Conservation (phyloP, 2,797 vertebrate genomes). For the Dicrostonyx torquatus region DNA sequence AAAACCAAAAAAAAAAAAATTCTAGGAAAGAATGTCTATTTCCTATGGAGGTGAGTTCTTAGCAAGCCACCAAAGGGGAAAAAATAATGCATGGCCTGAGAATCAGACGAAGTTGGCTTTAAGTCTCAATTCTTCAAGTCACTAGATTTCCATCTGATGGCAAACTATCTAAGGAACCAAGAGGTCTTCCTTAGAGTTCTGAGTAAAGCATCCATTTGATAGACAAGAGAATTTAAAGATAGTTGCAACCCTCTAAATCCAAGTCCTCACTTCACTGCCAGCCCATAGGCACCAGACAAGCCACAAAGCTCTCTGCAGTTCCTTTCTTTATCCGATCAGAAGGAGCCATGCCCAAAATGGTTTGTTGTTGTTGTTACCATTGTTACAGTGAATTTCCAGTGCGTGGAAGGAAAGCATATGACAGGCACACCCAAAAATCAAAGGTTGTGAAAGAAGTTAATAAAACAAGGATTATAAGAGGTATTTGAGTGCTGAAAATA, state of each 20-base stretch:
- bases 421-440: neutral
- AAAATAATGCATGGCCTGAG: neutral
- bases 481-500: neutral
- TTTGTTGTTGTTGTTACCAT: neutral
- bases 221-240: neutral
- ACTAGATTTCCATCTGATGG: neutral
- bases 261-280: neutral
- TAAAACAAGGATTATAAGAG: neutral
- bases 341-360: neutral
- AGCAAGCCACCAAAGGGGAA: neutral
- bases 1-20: too few species aligned
- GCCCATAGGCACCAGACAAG: neutral
- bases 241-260: neutral
- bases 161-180: neutral
- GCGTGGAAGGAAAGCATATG: neutral
- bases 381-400: neutral
- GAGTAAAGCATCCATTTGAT: neutral
- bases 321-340: neutral
- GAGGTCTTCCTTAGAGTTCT: neutral
- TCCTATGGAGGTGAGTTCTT: neutral
- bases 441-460: conserved; percentile 16
- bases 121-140: neutral
- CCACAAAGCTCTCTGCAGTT: neutral
- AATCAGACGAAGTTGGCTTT: neutral
- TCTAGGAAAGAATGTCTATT: neutral